Conservation (phyloP, 2,113 vertebrate species). For the Myrmecophaga tridactyla region DNA sequence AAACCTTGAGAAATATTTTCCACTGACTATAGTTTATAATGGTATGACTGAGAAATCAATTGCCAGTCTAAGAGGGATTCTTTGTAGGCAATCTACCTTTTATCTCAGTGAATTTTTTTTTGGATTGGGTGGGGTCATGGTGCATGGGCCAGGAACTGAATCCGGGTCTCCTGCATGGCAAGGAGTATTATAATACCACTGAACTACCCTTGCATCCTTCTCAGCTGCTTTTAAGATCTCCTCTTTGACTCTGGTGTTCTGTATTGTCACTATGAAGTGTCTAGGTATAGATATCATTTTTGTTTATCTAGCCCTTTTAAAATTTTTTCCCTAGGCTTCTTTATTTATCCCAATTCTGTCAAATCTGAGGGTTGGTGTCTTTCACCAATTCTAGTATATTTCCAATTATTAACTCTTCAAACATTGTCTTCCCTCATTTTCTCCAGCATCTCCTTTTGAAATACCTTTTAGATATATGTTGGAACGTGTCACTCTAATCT, state of each 20-base stretch:
- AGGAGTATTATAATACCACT: too few species aligned
- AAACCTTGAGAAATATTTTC: background rate
- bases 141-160: too few species aligned
- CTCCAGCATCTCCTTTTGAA: background rate
- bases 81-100: background rate
- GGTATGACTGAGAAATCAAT: background rate
- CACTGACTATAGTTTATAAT: background rate
- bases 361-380: background rate
- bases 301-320: background rate
- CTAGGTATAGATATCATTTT: background rate
- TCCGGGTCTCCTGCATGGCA: too few species aligned
- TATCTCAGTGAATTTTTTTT: too few species aligned
- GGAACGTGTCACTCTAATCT: background rate
- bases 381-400: background rate
- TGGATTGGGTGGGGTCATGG: too few species aligned
- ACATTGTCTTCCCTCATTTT: background rate
- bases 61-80: background rate
- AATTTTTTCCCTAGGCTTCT: background rate
- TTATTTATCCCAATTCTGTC: background rate
- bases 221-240: background rate
- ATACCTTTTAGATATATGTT: background rate
- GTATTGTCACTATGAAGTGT: background rate
- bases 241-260: background rate
- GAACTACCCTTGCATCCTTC: too few species aligned
- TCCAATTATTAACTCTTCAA: background rate